Conservation (phyloP, 2,888 invertebrate genomes). For the Cantharis nigra region DNA sequence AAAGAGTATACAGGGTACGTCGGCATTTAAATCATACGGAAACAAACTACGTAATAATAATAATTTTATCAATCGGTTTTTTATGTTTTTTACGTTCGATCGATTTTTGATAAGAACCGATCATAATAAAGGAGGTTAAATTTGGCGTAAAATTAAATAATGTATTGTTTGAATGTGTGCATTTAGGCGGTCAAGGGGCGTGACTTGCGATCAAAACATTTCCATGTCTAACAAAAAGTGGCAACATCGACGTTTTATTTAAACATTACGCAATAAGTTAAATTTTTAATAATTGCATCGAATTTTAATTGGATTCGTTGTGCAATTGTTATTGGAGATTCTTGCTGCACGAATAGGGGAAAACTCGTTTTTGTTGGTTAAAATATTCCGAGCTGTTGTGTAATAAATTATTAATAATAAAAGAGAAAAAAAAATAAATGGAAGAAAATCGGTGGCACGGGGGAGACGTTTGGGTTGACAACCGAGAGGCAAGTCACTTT, state of each 20-base stretch:
- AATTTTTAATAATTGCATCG: background rate
- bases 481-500: conserved; percentile 38
- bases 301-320: background rate
- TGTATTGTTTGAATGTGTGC: background rate
- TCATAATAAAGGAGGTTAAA: background rate
- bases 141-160: background rate
- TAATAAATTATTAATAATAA: no score
- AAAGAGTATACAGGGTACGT: conserved; percentile 14
- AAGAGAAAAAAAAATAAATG: background rate
- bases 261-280: background rate
- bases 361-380: background rate
- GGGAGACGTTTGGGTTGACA: conserved; percentile 5
- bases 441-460: background rate
- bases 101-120: background rate
- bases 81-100: background rate
- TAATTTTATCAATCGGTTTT: background rate
- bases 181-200: background rate
- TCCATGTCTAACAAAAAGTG: background rate
- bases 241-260: conserved; percentile 1
- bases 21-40: conserved; percentile 10
- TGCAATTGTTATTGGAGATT: background rate
- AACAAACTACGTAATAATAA: conserved; percentile 13
- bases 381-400: background rate
- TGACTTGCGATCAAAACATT: background rate
- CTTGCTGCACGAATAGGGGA: background rate